Conservation (phyloP, 1,140 invertebrate species). For the Sminthurinus signatus region DNA sequence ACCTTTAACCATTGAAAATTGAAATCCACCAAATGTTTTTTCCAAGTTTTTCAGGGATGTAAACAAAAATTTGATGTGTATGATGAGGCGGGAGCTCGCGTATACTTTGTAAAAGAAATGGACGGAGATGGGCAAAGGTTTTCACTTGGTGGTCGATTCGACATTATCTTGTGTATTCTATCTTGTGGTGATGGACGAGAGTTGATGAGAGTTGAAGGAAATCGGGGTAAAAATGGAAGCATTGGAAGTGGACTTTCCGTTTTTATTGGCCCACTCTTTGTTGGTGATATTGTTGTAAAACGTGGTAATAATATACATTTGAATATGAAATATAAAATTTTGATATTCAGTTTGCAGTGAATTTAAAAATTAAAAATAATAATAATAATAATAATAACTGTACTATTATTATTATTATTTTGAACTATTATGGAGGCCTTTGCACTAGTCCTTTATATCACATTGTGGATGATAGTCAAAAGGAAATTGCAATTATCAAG, state of each 20-base stretch:
- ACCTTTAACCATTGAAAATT: neutral
- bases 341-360: too few species aligned
- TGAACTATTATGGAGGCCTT: neutral
- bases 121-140: neutral
- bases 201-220: neutral
- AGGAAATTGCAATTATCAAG: neutral
- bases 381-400: too few species aligned
- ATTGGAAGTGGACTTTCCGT: too few species aligned
- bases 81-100: neutral
- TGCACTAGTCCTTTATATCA: neutral
- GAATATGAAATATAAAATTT: too few species aligned
- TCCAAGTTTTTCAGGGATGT: neutral
- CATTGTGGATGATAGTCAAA: neutral
- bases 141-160: neutral
- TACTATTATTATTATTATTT: neutral
- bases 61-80: neutral
- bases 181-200: neutral
- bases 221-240: too few species aligned
- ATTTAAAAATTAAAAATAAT: too few species aligned
- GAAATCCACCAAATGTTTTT: neutral
- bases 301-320: too few species aligned
- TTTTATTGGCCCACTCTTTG: too few species aligned
- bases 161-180: constrained; percentile 1
- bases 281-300: too few species aligned
- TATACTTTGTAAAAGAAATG: neutral